A percentile compares a stretch with the other conserved stretches of the same genome.
Conservation (phyloP, 2,797 vertebrate genomes). For the Poecilia velifera region DNA sequence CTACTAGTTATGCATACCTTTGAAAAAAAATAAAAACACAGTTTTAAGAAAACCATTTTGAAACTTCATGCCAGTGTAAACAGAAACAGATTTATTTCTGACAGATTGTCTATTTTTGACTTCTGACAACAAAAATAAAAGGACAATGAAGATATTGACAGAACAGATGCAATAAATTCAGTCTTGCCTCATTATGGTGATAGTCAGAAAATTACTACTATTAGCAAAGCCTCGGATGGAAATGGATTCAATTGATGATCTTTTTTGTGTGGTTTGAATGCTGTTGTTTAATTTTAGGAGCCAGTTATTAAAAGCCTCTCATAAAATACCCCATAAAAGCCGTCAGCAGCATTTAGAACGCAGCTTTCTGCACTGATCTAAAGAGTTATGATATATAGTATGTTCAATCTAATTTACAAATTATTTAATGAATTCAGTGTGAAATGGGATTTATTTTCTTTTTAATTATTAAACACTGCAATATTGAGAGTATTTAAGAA, state of each 20-base stretch:
- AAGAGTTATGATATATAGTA: neutral
- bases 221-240: neutral
- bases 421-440: conserved; percentile 49
- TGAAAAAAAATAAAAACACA: conserved; percentile 6
- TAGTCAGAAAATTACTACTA: neutral
- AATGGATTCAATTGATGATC: neutral
- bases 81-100: conserved; percentile 8
- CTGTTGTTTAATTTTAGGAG: neutral
- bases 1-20: conserved; percentile 6
- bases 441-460: conserved; percentile 36
- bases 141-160: neutral
- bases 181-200: neutral
- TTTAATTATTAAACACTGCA: conserved; percentile 35
- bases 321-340: neutral
- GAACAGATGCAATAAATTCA: neutral
- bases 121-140: neutral
- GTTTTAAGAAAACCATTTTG: conserved; percentile 20
- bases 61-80: neutral
- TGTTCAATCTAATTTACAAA: conserved; percentile 33
- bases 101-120: neutral
- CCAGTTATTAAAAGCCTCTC: neutral
- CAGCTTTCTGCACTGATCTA: conserved; percentile 46
- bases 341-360: neutral
- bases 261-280: neutral
- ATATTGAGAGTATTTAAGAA: conserved; percentile 18